phyloP scores from a whole-genome alignment of 2,888 invertebrate genomes.

The Bhutanitis thaidina region DNA sequence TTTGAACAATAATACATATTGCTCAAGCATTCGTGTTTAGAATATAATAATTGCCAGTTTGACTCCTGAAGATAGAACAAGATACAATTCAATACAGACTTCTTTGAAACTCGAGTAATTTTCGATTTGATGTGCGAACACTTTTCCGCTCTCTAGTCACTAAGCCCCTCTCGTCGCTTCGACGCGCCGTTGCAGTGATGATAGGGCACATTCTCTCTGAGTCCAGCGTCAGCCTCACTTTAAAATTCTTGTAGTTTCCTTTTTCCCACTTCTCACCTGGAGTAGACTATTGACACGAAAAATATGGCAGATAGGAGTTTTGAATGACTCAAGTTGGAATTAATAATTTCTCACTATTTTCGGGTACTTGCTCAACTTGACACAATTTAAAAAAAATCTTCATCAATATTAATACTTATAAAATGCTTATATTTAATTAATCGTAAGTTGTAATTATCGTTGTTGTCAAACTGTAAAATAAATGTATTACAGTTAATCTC shows the following conservation, averaged over 20 bases:
- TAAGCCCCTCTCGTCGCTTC: slow-evolving; percentile 13
- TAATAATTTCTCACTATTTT: not conserved
- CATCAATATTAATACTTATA: no score
- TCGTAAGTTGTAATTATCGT: no score
- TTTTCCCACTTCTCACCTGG: slow-evolving; percentile 14
- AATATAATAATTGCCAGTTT: no score
- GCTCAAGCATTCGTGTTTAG: no score
- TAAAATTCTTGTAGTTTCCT: slow-evolving; percentile 11
- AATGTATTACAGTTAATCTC: no score
- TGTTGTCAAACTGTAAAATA: no score
- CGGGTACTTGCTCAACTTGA: no score
- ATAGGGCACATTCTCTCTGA: slow-evolving; percentile 19
- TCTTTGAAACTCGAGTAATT: slow-evolving; percentile 1
- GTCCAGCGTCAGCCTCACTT: slow-evolving; percentile 5
- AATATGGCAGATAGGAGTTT: slow-evolving; percentile 4
- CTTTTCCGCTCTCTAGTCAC: slow-evolving; percentile 13
- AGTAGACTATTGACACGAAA: slow-evolving; percentile 19
- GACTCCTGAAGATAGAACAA: no score
- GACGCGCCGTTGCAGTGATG: slow-evolving; percentile 10
- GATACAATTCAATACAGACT: not conserved
- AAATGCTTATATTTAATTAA: no score
- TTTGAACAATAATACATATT: no score
- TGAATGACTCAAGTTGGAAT: not conserved
- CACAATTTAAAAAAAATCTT: no score
- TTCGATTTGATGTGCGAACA: slow-evolving; percentile 17